A percentile compares a stretch with the other conserved stretches of the same genome.
Conservation (phyloP, 1,140 invertebrate genomes). For the Atopsyche davidsoni region DNA sequence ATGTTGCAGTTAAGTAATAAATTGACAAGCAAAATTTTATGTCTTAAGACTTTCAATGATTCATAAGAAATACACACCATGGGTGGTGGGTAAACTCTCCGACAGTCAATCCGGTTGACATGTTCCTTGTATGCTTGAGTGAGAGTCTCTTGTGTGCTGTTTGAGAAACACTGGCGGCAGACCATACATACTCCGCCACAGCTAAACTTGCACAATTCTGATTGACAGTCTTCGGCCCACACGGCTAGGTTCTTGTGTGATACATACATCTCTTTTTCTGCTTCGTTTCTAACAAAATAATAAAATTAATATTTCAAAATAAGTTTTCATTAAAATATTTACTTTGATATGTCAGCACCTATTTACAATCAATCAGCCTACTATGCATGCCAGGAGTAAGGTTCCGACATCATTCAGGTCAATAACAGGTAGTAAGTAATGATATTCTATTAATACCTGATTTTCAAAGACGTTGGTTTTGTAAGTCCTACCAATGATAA, state of each 20-base stretch:
- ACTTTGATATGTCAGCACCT: constrained; percentile 42
- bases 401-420: too few relatives aligned
- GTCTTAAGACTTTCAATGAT: too few relatives aligned
- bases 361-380: constrained; percentile 36
- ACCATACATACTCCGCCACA: constrained; percentile 67
- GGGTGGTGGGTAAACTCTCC: constrained; percentile 71
- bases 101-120: constrained; percentile 68
- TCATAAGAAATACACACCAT: too few relatives aligned
- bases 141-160: constrained; percentile 53
- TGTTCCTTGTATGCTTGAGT: constrained; percentile 72
- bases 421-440: too few relatives aligned
- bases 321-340: too few relatives aligned
- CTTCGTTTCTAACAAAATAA: constrained; percentile 37
- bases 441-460: too few relatives aligned
- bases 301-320: too few relatives aligned
- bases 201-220: constrained; percentile 51
- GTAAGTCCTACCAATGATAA: constrained; percentile 76
- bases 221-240: constrained; percentile 63
- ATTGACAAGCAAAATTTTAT: too few relatives aligned
- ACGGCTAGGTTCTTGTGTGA: constrained; percentile 77
- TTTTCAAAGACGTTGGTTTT: constrained; percentile 43
- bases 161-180: constrained; percentile 71
- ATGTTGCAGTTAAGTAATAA: too few relatives aligned
- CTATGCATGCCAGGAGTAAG: too few relatives aligned
- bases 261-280: constrained; percentile 57